Evolutionary conservation across 2,113 vertebrate species (phyloP).

Genomic region (Tetraodon nigroviridis): DNA sequence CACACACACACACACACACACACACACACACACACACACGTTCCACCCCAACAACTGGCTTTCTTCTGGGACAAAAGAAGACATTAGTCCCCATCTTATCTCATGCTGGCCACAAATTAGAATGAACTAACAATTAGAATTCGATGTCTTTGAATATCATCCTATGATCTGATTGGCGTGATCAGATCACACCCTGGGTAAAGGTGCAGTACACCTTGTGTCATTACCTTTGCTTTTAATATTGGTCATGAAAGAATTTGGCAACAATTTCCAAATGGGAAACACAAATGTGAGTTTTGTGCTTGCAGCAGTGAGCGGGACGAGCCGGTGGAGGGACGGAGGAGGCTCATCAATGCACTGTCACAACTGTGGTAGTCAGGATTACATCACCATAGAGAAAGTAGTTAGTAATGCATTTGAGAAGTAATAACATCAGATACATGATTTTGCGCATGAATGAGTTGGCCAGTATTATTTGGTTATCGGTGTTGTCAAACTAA

Average conservation of each 20-base stretch:
- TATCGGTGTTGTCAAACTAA: neutral
- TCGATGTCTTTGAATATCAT: neutral
- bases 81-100: constrained; percentile 23
- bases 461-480: too few relatives aligned
- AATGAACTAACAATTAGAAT: constrained; percentile 10
- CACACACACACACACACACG: constrained; percentile 18
- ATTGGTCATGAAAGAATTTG: constrained; percentile 15
- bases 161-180: neutral
- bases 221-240: too few relatives aligned
- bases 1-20: constrained; percentile 7
- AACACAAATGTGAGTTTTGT: constrained; percentile 11
- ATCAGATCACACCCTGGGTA: neutral
- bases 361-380: constrained; percentile 6
- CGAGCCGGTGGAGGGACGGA: too few relatives aligned
- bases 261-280: constrained; percentile 17
- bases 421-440: constrained; percentile 22
- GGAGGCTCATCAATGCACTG: neutral
- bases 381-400: constrained; percentile 25
- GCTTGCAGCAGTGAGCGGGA: constrained; percentile 20
- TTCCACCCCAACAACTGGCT: constrained; percentile 40
- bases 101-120: constrained; percentile 15
- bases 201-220: constrained; percentile 14
- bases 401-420: constrained; percentile 33
- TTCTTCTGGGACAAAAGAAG: constrained; percentile 36
- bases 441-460: neutral